Conservation (phyloP, 2,888 invertebrate genomes). For the Chymomyza caudatula region DNA sequence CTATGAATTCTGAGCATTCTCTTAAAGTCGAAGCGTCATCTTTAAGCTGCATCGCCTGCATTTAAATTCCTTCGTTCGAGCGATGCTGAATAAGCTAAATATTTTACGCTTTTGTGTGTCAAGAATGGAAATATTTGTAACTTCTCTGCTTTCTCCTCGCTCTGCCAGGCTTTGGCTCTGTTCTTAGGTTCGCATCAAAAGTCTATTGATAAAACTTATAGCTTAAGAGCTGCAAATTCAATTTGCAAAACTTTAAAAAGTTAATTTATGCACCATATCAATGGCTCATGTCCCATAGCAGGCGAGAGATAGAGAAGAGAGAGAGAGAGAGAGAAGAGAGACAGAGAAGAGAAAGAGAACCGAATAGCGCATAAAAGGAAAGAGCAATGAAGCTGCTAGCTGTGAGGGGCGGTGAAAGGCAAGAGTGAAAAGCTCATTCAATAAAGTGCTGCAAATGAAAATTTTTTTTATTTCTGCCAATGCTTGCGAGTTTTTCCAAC, state of each 20-base stretch:
- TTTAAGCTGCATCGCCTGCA: no score
- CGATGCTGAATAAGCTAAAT: no score
- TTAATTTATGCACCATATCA: conserved; percentile 66
- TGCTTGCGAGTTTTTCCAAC: conserved; percentile 49
- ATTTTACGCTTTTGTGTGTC: background rate
- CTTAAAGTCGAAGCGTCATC: no score
- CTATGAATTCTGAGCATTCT: no score
- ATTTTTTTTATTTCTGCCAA: conserved; percentile 51
- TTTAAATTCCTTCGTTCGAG: no score
- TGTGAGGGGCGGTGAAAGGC: background rate
- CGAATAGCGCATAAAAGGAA: background rate
- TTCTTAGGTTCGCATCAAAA: background rate
- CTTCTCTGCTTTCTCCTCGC: no score
- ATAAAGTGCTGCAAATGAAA: conserved; percentile 37
- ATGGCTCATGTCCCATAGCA: conserved; percentile 32
- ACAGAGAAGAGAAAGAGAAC: background rate
- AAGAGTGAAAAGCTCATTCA: conserved; percentile 28
- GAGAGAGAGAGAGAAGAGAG: conserved; percentile 1
- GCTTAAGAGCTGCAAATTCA: conserved; percentile 38
- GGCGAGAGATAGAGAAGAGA: background rate
- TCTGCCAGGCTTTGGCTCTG: conserved; percentile 5
- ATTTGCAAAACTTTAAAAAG: conserved; percentile 43
- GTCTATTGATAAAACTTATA: background rate
- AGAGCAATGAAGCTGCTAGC: background rate
- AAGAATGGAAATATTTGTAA: no score